Evolutionary conservation across 2,797 vertebrate species (phyloP).

Genomic region (Gymnoscopelus microlampas): DNA sequence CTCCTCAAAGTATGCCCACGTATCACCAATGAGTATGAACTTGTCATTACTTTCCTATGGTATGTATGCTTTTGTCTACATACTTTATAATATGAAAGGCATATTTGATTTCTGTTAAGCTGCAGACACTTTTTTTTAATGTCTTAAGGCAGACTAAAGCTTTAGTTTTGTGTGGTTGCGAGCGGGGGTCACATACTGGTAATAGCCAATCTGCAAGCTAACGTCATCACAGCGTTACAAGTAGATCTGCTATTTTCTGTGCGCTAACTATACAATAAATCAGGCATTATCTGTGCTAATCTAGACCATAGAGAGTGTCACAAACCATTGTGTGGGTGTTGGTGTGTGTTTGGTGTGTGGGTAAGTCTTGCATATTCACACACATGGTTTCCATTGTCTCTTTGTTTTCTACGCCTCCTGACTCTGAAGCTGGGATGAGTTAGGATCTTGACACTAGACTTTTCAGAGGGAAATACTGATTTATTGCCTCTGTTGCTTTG

Average conservation of each 20-base stretch:
- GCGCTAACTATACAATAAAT: no score
- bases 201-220: background rate
- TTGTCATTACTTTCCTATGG: no score
- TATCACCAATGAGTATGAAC: no score
- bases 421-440: slow-evolving; percentile 57
- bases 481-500: slow-evolving; percentile 50
- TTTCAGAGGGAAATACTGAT: slow-evolving; percentile 53
- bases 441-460: slow-evolving; percentile 52
- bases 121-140: no score
- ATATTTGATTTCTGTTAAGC: no score
- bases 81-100: no score
- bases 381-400: slow-evolving; percentile 60
- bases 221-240: background rate
- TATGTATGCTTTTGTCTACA: no score
- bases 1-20: background rate
- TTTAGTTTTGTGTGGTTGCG: no score
- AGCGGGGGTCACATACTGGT: no score
- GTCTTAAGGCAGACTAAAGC: no score
- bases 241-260: no score
- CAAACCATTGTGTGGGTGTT: background rate
- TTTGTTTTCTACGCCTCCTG: slow-evolving; percentile 26
- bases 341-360: slow-evolving; percentile 9
- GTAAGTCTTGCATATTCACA: slow-evolving; percentile 35
- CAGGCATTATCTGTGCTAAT: background rate
- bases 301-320: background rate